These are phyloP conservation scores for Thymelicus acteon DNA, from an alignment of 2,888 invertebrate genomes.

Conservation along the genomic window DNA sequence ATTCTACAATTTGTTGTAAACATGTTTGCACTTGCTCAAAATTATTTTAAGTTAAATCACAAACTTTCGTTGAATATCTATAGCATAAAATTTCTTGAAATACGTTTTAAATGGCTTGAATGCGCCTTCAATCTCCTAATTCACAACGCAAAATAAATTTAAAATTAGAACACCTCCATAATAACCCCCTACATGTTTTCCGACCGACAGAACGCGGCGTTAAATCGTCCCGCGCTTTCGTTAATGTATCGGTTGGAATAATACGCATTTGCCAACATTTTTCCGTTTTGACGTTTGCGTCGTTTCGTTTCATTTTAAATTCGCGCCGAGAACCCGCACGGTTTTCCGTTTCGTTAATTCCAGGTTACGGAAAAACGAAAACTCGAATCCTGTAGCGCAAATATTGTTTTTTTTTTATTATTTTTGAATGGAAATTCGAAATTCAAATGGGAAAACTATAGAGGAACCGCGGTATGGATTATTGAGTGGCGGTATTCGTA, in stretches of 20 bases:
- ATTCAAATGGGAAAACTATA: conserved; percentile 29
- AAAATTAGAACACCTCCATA: conserved; percentile 32
- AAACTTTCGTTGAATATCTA: too few species aligned
- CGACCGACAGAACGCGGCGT: conserved; percentile 56
- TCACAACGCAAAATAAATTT: conserved; percentile 17
- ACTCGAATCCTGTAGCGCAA: conserved; percentile 31
- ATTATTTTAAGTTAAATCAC: too few species aligned
- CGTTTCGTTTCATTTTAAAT: conserved; percentile 40
- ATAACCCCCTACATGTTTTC: conserved; percentile 57
- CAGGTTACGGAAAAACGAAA: conserved; percentile 34
- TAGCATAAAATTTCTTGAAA: too few species aligned
- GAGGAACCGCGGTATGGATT: conserved; percentile 24
- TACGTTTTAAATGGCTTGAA: too few species aligned
- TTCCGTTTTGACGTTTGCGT: conserved; percentile 36
- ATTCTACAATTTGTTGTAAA: neutral
- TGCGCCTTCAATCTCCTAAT: neutral
- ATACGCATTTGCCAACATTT: conserved; percentile 45
- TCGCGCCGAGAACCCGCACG: conserved; percentile 25
- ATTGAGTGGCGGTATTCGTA: conserved; percentile 28
- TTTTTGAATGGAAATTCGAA: conserved; percentile 26
- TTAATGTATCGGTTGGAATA: conserved; percentile 73
- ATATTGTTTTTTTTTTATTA: conserved; percentile 32
- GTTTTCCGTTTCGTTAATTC: conserved; percentile 36
- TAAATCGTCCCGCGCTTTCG: conserved; percentile 61
- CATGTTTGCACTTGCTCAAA: neutral